phyloP scores from a whole-genome alignment of 2,797 vertebrate species.

The Sebastolobus altivelis region DNA sequence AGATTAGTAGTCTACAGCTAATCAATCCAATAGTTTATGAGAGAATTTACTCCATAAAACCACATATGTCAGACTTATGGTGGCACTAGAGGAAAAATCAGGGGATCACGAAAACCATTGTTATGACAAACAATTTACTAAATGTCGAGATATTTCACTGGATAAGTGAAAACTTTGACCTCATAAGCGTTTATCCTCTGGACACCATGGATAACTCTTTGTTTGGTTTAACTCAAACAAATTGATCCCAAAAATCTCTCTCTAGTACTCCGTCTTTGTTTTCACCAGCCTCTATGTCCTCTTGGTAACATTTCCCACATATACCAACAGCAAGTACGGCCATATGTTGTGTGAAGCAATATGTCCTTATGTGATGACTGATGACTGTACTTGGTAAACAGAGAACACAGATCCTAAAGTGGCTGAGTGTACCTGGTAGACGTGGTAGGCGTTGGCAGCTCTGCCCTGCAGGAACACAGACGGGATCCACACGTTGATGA shows the following conservation, averaged over 20 bases:
- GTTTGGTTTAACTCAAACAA: constrained; percentile 13
- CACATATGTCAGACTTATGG: neutral
- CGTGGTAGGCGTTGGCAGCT: constrained; percentile 95
- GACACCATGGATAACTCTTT: neutral
- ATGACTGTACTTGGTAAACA: neutral
- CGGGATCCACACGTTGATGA: constrained; percentile 99
- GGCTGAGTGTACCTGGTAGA: constrained; percentile 91
- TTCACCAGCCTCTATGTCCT: neutral
- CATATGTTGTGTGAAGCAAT: no score
- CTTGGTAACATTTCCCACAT: neutral
- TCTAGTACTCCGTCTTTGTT: neutral
- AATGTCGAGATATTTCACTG: neutral
- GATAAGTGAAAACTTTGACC: neutral
- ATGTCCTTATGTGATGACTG: neutral
- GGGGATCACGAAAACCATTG: neutral
- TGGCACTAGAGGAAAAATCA: neutral
- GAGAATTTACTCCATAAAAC: neutral
- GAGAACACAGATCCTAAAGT: neutral
- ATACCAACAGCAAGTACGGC: neutral
- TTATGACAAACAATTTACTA: neutral
- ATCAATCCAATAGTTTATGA: neutral
- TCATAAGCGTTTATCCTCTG: neutral
- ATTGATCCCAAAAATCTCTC: constrained; percentile 8
- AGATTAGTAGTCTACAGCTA: neutral
- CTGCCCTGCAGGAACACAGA: constrained; percentile 97